Evolutionary conservation across 2,113 vertebrate species (phyloP).

Genomic region (Lophochroa leadbeateri): DNA sequence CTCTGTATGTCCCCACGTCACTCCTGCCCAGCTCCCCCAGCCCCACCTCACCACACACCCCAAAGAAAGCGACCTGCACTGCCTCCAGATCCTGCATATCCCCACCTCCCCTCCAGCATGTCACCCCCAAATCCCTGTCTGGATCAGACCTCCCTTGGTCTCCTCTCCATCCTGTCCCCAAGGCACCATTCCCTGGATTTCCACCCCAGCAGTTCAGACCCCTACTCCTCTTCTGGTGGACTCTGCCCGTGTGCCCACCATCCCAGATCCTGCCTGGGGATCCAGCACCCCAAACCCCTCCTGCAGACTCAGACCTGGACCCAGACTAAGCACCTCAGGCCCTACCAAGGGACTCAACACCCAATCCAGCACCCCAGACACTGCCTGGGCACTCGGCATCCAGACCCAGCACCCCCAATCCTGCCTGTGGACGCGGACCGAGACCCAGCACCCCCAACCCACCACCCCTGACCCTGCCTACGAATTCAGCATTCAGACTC

Average conservation of each 20-base stretch:
- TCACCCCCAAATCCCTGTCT: not conserved
- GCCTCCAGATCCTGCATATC: not conserved
- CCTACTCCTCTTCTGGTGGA: not conserved
- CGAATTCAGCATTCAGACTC: not conserved
- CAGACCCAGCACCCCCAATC: not conserved
- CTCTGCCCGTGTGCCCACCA: not conserved
- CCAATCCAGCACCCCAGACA: not conserved
- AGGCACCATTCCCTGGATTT: not conserved
- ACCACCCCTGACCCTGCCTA: not conserved
- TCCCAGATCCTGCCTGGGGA: not conserved
- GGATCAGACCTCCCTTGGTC: not conserved
- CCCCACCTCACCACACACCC: not conserved
- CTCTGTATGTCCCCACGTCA: fast-evolving
- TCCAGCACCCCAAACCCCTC: not conserved
- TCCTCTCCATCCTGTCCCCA: not conserved
- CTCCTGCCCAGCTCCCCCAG: not conserved
- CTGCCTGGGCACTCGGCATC: not conserved
- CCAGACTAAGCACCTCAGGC: not conserved
- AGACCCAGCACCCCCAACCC: not conserved
- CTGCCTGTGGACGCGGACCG: fast-evolving
- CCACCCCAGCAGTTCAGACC: not conserved
- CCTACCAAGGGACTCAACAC: not conserved
- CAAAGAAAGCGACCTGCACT: not conserved
- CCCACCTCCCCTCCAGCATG: not conserved
- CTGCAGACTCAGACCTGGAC: not conserved